Base-by-base conservation (phyloP, 2,888 invertebrate genomes). In the Cataglyphis livida region DNA sequence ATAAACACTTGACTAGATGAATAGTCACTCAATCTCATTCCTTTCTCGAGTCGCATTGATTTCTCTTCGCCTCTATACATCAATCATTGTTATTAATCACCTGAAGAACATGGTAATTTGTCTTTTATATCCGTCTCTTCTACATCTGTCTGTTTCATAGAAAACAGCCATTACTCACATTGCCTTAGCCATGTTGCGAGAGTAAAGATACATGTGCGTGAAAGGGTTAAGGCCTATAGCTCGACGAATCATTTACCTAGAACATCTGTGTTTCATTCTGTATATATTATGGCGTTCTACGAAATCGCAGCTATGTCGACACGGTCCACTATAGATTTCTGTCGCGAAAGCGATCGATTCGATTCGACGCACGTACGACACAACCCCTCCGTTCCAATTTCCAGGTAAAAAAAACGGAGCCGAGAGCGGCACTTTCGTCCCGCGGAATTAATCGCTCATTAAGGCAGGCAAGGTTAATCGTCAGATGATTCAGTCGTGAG, bases 391-490 rank as follows among this genome's bases (percentile, higher is more conserved):
- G 87, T 88, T 87, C 88, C 91, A 91, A 92, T 93, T 94, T 94
- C 93, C 93, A 93, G 91, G 92, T 93, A 89, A 21, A 21, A 21
- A 61, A 91, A 91, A 92, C 89, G 90, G 90, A 66, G 76, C 91
- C 90, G 91, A 90, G 90, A 91, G 91, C 79, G 70, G 92, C 91
- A 92, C 92, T 92, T 92, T 92, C 94, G 92, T 93, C 90, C 91
- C 91, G 89, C 91, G 91, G 93, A 93, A 94, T 94, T 93, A 93
- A 93, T 94, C 91, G 91, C 93, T 93, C 93, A 93, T 94, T 94
- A 93, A 93, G 93, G 89, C 91, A 93, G 91, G 91, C 94, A 94
- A 94, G 94, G 94, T 94, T 92, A 93, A 93, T 92, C 91, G 92
- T 90, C 92, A 86, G 91, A 92, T 93, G 93, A 93, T 92, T 93